These are phyloP conservation scores for Amazonetta brasiliensis DNA, from an alignment of 2,797 vertebrate species.

Conservation along the genomic window DNA sequence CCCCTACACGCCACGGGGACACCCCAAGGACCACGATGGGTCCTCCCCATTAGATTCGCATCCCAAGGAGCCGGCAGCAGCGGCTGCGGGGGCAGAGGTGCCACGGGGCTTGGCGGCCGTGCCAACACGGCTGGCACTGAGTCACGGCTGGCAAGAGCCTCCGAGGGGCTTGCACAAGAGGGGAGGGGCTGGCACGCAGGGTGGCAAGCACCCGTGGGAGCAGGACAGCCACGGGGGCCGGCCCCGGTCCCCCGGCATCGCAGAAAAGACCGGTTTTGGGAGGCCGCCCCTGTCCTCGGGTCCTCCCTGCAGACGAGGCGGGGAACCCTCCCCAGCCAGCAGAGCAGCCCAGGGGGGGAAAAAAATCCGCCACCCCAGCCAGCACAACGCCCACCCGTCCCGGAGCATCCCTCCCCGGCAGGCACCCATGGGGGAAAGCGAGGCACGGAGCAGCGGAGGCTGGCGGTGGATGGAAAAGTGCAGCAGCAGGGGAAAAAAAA, in stretches of 20 bases:
- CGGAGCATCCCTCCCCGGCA: neutral
- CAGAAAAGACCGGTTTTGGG: neutral
- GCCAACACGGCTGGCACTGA: neutral
- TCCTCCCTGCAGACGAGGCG: neutral
- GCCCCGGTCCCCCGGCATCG: accelerated
- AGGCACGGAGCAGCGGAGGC: neutral
- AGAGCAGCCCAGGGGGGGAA: neutral
- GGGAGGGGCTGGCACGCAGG: conserved; percentile 25
- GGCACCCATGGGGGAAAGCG: neutral
- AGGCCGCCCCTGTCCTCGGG: neutral
- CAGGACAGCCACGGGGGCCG: neutral
- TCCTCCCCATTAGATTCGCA: neutral
- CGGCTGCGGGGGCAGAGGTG: neutral
- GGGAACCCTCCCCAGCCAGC: neutral
- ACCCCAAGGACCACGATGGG: neutral
- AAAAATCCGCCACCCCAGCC: neutral
- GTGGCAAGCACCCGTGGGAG: conserved; percentile 7
- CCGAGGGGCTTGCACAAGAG: conserved; percentile 9
- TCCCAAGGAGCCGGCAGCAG: neutral
- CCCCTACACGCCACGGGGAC: accelerated
- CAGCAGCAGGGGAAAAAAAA: neutral
- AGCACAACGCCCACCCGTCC: neutral
- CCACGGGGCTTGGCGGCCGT: neutral
- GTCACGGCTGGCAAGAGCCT: neutral
- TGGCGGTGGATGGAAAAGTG: neutral